Evolutionary conservation across 1,140 invertebrate species (phyloP).

Genomic region (Drosophila nikananu): DNA sequence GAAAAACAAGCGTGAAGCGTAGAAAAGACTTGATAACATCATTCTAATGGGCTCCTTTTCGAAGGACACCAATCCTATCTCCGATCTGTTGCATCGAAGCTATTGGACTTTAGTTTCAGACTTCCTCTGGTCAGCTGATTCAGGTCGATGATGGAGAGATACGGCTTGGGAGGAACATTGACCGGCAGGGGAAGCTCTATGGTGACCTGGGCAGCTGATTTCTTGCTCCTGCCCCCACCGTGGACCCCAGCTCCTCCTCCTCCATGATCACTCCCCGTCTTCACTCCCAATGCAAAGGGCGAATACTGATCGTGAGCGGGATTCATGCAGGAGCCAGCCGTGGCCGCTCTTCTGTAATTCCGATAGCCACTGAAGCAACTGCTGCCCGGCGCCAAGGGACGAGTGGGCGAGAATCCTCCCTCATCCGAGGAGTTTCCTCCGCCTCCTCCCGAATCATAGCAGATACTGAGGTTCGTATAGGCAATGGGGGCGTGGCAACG

Average conservation of each 20-base stretch:
- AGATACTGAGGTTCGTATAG: conserved; percentile 87
- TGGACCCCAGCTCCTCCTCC: conserved; percentile 18
- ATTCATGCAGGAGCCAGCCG: conserved; percentile 56
- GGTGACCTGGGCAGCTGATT: conserved; percentile 33
- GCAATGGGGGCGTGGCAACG: conserved; percentile 87
- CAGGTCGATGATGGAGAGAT: conserved; percentile 90
- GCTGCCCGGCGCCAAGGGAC: conserved; percentile 71
- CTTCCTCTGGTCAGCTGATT: conserved; percentile 89
- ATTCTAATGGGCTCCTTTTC: neutral
- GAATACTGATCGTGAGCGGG: conserved; percentile 72
- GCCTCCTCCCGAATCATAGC: conserved; percentile 86
- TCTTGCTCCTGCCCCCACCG: conserved; percentile 32
- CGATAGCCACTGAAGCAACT: conserved; percentile 79
- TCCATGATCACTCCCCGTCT: conserved; percentile 68
- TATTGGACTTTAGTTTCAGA: conserved; percentile 85
- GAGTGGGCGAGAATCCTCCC: conserved; percentile 72
- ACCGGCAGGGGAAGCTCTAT: conserved; percentile 68
- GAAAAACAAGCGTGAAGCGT: conserved; percentile 47
- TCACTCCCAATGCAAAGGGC: conserved; percentile 53
- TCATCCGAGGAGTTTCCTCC: conserved; percentile 85
- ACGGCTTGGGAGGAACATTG: conserved; percentile 86
- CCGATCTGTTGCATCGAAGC: conserved; percentile 70
- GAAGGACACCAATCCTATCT: conserved; percentile 28
- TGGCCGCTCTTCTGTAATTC: conserved; percentile 66
- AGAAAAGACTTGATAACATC: conserved; percentile 28